A percentile compares a stretch with the other conserved stretches of the same genome.
Conservation (phyloP, 2,113 vertebrate genomes). For the Promerops cafer region DNA sequence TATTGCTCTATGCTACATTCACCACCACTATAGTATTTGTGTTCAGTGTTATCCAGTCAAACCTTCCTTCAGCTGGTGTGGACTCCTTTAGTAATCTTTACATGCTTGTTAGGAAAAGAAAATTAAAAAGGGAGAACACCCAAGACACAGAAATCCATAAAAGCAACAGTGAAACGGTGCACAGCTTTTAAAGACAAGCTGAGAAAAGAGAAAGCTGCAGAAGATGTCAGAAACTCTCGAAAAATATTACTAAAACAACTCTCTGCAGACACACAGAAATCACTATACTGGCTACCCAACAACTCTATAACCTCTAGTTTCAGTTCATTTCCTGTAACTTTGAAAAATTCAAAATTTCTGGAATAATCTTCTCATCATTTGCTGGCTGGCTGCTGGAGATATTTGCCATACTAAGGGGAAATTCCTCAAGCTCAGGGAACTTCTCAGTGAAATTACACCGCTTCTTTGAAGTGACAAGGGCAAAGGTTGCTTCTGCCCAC, state of each 20-base stretch:
- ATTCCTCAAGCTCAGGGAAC: not conserved
- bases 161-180: not conserved
- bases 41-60: not conserved
- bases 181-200: not conserved
- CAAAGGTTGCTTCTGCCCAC: not conserved
- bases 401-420: not conserved
- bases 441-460: not conserved
- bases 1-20: not conserved
- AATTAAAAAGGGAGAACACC: not conserved
- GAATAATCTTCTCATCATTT: not conserved
- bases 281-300: not conserved
- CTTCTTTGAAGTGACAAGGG: not conserved
- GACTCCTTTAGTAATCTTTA: not conserved
- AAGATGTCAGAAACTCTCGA: not conserved
- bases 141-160: not conserved
- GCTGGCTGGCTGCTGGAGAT: not conserved
- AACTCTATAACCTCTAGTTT: not conserved
- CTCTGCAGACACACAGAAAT: not conserved
- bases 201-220: not conserved
- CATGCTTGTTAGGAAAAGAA: not conserved
- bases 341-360: not conserved
- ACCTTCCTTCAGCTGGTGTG: not conserved
- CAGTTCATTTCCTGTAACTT: not conserved
- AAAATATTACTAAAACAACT: not conserved
- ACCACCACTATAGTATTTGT: not conserved